Evolutionary conservation across 2,113 vertebrate species (phyloP).

Genomic region (Anthoscopus minutus): DNA sequence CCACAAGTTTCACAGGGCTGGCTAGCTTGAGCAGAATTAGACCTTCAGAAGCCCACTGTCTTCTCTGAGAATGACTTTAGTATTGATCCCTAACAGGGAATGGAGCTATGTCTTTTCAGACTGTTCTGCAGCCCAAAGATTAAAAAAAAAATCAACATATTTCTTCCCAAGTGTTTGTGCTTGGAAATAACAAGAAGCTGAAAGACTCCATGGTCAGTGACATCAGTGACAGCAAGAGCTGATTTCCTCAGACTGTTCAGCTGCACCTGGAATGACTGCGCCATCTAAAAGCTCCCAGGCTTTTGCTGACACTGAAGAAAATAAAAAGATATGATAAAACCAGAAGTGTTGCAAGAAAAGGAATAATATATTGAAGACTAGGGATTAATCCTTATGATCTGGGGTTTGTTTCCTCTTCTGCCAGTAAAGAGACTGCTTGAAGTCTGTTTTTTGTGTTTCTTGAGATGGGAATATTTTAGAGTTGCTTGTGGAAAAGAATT

Average conservation of each 20-base stretch:
- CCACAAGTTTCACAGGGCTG: neutral
- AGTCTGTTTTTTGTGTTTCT: neutral
- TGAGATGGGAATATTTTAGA: neutral
- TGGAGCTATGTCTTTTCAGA: neutral
- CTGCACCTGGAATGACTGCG: neutral
- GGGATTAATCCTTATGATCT: neutral
- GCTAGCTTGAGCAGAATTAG: neutral
- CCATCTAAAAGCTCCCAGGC: accelerated
- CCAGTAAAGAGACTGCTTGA: neutral
- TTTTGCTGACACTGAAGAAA: neutral
- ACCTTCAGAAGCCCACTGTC: neutral
- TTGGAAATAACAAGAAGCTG: neutral
- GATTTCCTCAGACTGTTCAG: neutral
- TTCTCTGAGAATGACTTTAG: neutral
- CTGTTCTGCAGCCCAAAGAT: neutral
- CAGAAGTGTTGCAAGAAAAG: neutral
- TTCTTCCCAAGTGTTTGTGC: neutral
- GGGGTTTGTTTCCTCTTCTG: neutral
- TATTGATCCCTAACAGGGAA: neutral
- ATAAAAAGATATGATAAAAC: neutral
- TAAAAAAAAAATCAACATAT: neutral
- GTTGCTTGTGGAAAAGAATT: neutral
- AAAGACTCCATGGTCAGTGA: neutral
- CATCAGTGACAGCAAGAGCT: neutral
- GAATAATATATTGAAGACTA: neutral